A percentile compares a stretch with the other conserved stretches of the same genome.
These are phyloP conservation scores for Phengaris arion DNA, from an alignment of 2,888 invertebrate genomes.

Conservation along the genomic window DNA sequence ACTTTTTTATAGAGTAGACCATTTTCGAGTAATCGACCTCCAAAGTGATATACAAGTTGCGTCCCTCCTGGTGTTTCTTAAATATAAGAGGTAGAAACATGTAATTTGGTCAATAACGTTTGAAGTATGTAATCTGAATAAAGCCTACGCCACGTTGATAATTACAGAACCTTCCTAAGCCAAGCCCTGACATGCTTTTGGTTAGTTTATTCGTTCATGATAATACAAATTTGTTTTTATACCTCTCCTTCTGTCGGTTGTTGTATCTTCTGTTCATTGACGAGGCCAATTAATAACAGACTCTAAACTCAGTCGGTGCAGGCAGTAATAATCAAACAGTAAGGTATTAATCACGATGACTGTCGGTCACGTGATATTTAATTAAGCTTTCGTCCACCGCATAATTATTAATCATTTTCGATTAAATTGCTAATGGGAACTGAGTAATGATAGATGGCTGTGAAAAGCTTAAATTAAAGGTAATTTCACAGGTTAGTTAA, in stretches of 20 bases:
- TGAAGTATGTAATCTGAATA: no score
- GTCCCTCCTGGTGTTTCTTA: no score
- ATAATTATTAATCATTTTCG: slow-evolving; percentile 27
- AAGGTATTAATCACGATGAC: slow-evolving; percentile 37
- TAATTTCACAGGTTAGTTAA: background rate
- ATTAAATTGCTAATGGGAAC: slow-evolving; percentile 19
- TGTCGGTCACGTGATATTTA: slow-evolving; percentile 36
- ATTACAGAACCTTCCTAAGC: no score
- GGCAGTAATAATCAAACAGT: slow-evolving; percentile 34
- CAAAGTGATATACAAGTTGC: no score
- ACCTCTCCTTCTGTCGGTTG: background rate
- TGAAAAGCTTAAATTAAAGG: slow-evolving; percentile 11
- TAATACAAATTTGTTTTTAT: no score
- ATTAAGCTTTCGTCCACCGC: slow-evolving; percentile 32
- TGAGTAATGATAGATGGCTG: slow-evolving; percentile 12
- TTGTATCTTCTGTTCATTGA: slow-evolving; percentile 27
- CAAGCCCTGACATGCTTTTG: no score
- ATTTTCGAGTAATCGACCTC: no score
- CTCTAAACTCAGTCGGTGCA: slow-evolving; percentile 28
- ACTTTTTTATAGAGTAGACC: no score
- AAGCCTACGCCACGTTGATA: no score
- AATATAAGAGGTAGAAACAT: no score
- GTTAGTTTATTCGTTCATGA: no score
- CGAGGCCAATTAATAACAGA: slow-evolving; percentile 32
- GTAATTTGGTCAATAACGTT: no score